Evolutionary conservation across 2,888 invertebrate species (phyloP).

Genomic region (Bhutanitis thaidina): DNA sequence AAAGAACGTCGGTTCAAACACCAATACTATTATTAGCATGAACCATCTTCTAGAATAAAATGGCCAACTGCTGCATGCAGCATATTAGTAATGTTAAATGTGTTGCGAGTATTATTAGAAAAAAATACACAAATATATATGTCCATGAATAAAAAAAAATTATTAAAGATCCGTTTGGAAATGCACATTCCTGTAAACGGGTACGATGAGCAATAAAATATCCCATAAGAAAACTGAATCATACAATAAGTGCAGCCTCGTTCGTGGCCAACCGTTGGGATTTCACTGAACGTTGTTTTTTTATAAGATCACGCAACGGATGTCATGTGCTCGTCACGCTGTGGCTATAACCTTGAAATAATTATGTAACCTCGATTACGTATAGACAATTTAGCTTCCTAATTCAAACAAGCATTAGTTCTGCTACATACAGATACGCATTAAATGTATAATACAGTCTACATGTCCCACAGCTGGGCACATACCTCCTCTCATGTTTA

Average conservation of each 20-base stretch:
- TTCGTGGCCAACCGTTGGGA: constrained; percentile 27
- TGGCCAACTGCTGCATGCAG: too few species aligned
- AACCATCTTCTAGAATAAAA: too few species aligned
- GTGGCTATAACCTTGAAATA: constrained; percentile 8
- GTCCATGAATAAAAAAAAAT: too few species aligned
- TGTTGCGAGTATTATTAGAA: too few species aligned
- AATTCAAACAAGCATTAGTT: not conserved
- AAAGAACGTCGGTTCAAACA: too few species aligned
- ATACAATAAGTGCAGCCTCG: constrained; percentile 26
- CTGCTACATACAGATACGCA: not conserved
- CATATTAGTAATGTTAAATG: too few species aligned
- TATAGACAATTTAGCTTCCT: constrained; percentile 6
- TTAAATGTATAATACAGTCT: not conserved
- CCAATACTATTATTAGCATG: too few species aligned
- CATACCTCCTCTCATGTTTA: too few species aligned
- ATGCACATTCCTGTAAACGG: too few species aligned
- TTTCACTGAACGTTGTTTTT: constrained; percentile 24
- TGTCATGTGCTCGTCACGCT: constrained; percentile 15
- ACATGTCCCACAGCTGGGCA: too few species aligned
- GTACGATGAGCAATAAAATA: not conserved
- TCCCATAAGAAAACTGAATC: not conserved
- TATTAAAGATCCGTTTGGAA: too few species aligned
- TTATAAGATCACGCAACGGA: constrained; percentile 19
- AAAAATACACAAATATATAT: too few species aligned
- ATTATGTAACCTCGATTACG: constrained; percentile 10